A percentile compares a stretch with the other conserved stretches of the same genome.
Conservation (phyloP, 2,113 vertebrate species). For the Podarcis cretensis region DNA sequence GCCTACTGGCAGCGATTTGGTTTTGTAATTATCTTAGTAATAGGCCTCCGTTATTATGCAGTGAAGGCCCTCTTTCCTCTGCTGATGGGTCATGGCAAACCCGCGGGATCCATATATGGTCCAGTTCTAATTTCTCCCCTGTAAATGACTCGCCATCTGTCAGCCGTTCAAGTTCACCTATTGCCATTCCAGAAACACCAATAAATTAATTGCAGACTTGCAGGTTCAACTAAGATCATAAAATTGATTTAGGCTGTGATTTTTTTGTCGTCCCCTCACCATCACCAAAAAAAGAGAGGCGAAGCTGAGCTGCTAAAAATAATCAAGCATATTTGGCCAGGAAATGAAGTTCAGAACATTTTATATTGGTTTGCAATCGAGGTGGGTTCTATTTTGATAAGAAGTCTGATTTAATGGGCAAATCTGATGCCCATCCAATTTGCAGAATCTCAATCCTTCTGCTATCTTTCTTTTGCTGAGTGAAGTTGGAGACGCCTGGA, state of each 20-base stretch:
- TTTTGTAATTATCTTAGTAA: conserved; percentile 83
- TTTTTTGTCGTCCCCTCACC: neutral
- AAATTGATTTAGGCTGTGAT: conserved; percentile 10
- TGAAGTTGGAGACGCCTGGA: too few species aligned
- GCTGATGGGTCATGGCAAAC: conserved; percentile 70
- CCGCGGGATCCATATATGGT: conserved; percentile 56
- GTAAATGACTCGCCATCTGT: conserved; percentile 75
- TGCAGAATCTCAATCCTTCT: neutral
- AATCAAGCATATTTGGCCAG: neutral
- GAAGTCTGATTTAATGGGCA: neutral
- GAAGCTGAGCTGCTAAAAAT: neutral
- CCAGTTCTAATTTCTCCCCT: conserved; percentile 68
- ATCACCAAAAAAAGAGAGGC: neutral
- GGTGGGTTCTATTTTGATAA: neutral
- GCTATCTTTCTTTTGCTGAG: neutral
- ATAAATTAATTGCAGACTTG: conserved; percentile 50
- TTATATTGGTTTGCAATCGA: neutral
- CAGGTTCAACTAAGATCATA: conserved; percentile 25
- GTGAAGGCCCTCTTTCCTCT: conserved; percentile 65
- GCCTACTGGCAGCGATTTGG: conserved; percentile 70
- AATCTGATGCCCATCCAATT: neutral
- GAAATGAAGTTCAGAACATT: neutral
- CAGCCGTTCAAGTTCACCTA: conserved; percentile 61
- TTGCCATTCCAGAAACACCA: conserved; percentile 52
- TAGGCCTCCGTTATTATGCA: conserved; percentile 80